A percentile compares a stretch with the other conserved stretches of the same genome.
Conservation (phyloP, 1,140 invertebrate genomes). For the Drosophila virilis region DNA sequence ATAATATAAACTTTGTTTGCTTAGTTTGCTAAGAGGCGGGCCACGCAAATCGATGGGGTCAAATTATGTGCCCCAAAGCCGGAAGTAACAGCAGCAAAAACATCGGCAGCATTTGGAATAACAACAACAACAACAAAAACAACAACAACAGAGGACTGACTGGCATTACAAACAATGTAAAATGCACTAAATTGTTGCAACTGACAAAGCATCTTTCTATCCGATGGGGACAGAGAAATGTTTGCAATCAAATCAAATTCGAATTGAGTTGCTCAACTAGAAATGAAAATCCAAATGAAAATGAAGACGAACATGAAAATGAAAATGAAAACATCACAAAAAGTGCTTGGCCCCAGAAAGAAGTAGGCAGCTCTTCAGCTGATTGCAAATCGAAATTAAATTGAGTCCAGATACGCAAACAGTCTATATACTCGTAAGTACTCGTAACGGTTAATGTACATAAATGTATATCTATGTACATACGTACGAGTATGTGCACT, state of each 20-base stretch:
- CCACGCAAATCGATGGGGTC: constrained; percentile 44
- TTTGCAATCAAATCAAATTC: constrained; percentile 73
- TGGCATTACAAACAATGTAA: constrained; percentile 74
- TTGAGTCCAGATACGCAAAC: constrained; percentile 34
- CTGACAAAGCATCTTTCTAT: constrained; percentile 29
- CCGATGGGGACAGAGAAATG: constrained; percentile 23
- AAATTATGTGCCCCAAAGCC: constrained; percentile 52
- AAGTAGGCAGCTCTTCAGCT: constrained; percentile 51
- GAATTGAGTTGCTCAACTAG: constrained; percentile 63
- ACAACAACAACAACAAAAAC: constrained; percentile 15
- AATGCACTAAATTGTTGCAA: constrained; percentile 67
- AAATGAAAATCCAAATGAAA: constrained; percentile 45
- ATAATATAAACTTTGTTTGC: constrained; percentile 68
- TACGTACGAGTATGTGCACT: not conserved
- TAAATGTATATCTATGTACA: not conserved
- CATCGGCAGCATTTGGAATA: constrained; percentile 22
- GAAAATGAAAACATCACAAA: constrained; percentile 46
- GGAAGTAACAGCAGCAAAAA: constrained; percentile 5
- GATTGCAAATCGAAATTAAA: constrained; percentile 70
- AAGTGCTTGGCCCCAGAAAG: constrained; percentile 44
- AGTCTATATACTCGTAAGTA: constrained; percentile 11
- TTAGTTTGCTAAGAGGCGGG: constrained; percentile 24
- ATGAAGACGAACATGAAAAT: constrained; percentile 20
- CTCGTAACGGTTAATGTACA: not conserved
- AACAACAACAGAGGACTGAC: constrained; percentile 22